Evolutionary conservation across 1,140 invertebrate species (phyloP).

Genomic region (Ruditapes philippinarum): DNA sequence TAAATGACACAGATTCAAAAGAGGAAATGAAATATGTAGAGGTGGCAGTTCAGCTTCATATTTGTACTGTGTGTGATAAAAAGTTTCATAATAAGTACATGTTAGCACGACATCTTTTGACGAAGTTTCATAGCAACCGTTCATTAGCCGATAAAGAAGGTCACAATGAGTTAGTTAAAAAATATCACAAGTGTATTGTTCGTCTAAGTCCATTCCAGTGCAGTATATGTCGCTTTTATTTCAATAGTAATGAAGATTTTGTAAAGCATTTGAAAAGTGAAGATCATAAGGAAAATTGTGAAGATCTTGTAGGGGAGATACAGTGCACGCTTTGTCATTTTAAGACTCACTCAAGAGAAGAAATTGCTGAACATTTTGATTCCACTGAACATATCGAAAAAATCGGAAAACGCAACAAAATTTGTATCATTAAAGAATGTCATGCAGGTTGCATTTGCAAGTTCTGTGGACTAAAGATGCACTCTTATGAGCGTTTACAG

Average conservation of each 20-base stretch:
- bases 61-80: constrained; percentile 84
- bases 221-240: constrained; percentile 93
- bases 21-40: constrained; percentile 49
- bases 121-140: constrained; percentile 79
- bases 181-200: constrained; percentile 92
- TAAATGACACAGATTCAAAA: not conserved
- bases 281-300: constrained; percentile 88
- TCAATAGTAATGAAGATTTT: constrained; percentile 92
- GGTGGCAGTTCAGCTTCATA: constrained; percentile 69
- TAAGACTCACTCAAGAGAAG: constrained; percentile 89
- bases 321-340: constrained; percentile 93
- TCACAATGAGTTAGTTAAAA: constrained; percentile 91
- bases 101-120: constrained; percentile 82
- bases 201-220: constrained; percentile 94
- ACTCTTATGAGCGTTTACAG: constrained; percentile 88
- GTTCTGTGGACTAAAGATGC: constrained; percentile 88
- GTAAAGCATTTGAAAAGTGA: constrained; percentile 91
- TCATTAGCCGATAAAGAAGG: constrained; percentile 75
- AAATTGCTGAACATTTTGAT: constrained; percentile 91
- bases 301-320: constrained; percentile 89
- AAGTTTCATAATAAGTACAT: constrained; percentile 80
- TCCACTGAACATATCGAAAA: constrained; percentile 65
- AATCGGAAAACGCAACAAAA: constrained; percentile 88
- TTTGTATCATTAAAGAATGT: constrained; percentile 92
- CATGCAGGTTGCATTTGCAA: constrained; percentile 89